A percentile compares a stretch with the other conserved stretches of the same genome.
phyloP scores from a whole-genome alignment of 2,888 invertebrate genomes.

The Apamea epomidion region DNA sequence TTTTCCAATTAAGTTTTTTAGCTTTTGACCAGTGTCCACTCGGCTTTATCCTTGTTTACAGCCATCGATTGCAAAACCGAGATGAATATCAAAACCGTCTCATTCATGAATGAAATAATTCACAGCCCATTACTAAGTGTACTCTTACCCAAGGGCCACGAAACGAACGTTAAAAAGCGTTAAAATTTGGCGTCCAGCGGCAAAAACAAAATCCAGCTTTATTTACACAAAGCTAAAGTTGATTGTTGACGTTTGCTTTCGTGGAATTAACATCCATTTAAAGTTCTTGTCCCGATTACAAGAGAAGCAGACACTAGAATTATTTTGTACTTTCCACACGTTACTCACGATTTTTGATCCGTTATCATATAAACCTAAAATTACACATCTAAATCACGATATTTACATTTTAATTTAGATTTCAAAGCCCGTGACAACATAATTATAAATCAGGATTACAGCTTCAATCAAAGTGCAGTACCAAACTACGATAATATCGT shows the following conservation, averaged over 20 bases:
- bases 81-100: not conserved
- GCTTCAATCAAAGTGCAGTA: slow-evolving; percentile 2
- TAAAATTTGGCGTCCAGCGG: too few species aligned
- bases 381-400: slow-evolving; percentile 21
- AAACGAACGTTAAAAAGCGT: not conserved
- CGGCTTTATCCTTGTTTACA: not conserved
- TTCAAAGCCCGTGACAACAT: slow-evolving; percentile 10
- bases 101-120: not conserved
- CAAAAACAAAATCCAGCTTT: not conserved
- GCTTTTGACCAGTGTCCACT: not conserved
- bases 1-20: not conserved
- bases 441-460: not conserved
- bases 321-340: slow-evolving; percentile 19
- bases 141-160: not conserved
- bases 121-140: not conserved
- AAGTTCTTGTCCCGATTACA: not conserved
- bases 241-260: not conserved
- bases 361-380: slow-evolving; percentile 7
- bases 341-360: not conserved
- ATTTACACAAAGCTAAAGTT: not conserved
- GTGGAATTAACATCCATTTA: too few species aligned
- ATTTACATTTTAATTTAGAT: slow-evolving; percentile 36
- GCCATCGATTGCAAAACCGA: not conserved
- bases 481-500: slow-evolving; percentile 1
- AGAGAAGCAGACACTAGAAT: not conserved